Percentiles rank a stretch among this genome's conserved stretches.
Conservation (phyloP, 2,113 vertebrate genomes). For the Psittacula cyanocephala region DNA sequence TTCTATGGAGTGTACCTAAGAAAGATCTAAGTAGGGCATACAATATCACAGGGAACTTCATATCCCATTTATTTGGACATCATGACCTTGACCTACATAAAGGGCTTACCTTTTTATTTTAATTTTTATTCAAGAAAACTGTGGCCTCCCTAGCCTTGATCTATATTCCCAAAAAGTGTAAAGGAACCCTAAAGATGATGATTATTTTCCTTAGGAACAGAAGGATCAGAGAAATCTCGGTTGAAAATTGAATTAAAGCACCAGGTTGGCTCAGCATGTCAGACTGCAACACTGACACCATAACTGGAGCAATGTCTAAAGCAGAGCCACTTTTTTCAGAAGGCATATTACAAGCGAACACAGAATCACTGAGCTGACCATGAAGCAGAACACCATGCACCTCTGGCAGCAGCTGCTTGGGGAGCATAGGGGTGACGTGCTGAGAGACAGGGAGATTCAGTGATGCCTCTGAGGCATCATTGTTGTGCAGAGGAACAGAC, state of each 20-base stretch:
- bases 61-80: not conserved
- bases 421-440: accelerated
- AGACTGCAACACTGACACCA: not conserved
- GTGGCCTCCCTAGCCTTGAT: not conserved
- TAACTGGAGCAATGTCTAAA: not conserved
- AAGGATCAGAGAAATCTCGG: slow-evolving; percentile 21
- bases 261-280: not conserved
- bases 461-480: accelerated
- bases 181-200: not conserved
- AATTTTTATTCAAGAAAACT: not conserved
- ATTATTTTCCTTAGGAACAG: slow-evolving; percentile 20
- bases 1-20: not conserved
- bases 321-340: not conserved
- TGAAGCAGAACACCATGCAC: not conserved
- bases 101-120: not conserved
- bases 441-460: not conserved
- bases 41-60: not conserved
- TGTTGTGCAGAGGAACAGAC: not conserved
- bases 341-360: not conserved
- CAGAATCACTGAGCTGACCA: not conserved
- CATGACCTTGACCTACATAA: not conserved
- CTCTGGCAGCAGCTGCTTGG: not conserved
- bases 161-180: not conserved
- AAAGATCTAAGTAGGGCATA: not conserved
- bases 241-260: slow-evolving; percentile 51